These are phyloP conservation scores for Alloplasta piceator DNA, from an alignment of 2,888 invertebrate genomes.

Conservation along the genomic window DNA sequence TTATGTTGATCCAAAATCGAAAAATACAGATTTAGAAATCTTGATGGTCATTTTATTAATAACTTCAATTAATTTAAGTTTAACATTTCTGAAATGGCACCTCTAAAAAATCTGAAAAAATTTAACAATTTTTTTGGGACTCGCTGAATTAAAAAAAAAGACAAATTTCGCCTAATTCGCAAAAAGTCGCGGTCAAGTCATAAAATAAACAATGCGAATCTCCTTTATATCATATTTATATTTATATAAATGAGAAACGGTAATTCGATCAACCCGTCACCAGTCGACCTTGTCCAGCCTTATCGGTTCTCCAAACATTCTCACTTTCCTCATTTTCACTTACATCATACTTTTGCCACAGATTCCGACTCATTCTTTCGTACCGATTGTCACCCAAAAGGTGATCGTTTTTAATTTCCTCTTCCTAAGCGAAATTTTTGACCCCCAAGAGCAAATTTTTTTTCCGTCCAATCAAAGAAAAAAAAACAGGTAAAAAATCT, in stretches of 20 bases:
- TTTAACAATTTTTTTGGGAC: no score
- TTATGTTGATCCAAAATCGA: no score
- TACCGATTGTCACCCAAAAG: not conserved
- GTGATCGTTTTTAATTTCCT: conserved; percentile 16
- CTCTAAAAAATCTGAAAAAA: no score
- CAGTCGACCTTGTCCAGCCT: conserved; percentile 39
- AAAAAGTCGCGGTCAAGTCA: no score
- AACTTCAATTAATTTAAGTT: no score
- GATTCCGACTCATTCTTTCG: conserved; percentile 41
- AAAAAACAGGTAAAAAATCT: no score
- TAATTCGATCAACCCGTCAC: conserved; percentile 1
- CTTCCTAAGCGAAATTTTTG: not conserved
- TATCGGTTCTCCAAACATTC: conserved; percentile 25
- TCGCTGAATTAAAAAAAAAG: no score
- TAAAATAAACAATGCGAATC: no score
- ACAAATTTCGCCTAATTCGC: no score
- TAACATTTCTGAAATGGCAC: no score
- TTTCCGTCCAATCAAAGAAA: not conserved
- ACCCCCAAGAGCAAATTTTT: not conserved
- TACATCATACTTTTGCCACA: not conserved
- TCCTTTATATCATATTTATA: not conserved
- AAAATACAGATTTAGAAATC: no score
- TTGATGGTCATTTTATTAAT: no score
- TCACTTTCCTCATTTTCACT: conserved; percentile 39
- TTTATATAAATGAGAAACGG: conserved; percentile 6